These are phyloP conservation scores for Chaetorhynchus papuensis DNA, from an alignment of 2,113 vertebrate species.

Conservation along the genomic window DNA sequence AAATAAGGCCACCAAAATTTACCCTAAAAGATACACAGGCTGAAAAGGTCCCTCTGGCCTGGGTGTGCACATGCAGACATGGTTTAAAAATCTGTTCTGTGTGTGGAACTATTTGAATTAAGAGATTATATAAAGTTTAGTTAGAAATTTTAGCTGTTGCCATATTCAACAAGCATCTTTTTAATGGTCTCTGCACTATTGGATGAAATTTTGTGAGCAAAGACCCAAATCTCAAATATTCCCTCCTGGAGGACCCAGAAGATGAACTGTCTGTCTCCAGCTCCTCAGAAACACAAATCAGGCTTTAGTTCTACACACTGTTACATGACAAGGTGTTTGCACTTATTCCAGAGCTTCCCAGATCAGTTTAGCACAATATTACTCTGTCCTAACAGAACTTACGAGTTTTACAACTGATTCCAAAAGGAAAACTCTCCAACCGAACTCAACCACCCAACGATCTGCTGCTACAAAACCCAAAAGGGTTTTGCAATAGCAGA, in stretches of 20 bases:
- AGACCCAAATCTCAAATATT: background rate
- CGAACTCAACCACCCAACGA: background rate
- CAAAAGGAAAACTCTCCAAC: background rate
- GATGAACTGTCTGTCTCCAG: rapidly evolving
- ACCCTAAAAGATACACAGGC: background rate
- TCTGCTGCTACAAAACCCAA: background rate
- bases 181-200: rapidly evolving
- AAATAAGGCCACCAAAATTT: background rate
- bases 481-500: background rate
- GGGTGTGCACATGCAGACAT: rapidly evolving
- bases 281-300: background rate
- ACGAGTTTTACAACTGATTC: rapidly evolving
- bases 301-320: rapidly evolving
- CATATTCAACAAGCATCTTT: background rate
- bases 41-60: background rate
- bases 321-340: rapidly evolving
- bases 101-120: rapidly evolving
- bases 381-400: rapidly evolving
- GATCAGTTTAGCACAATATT: rapidly evolving
- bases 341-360: rapidly evolving
- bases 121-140: background rate
- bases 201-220: background rate
- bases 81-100: background rate
- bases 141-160: background rate
- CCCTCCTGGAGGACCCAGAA: background rate